Evolutionary conservation across 2,113 vertebrate species (phyloP).

Genomic region (Ctenodactylus gundi): DNA sequence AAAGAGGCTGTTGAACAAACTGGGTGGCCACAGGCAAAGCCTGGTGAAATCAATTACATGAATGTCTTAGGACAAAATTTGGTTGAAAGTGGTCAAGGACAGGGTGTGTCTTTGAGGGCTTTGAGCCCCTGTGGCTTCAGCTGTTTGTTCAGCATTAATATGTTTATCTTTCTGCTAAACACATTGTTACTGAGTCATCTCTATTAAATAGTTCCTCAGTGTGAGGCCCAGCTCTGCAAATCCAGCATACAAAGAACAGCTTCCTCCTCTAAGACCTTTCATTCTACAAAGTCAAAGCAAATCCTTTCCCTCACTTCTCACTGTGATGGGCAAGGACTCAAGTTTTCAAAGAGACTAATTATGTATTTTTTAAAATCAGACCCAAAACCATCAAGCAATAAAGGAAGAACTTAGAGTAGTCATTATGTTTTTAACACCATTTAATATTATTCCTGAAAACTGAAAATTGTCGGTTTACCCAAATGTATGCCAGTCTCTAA

Average conservation of each 20-base stretch:
- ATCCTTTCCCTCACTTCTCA: background rate
- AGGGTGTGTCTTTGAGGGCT: slow-evolving; percentile 12
- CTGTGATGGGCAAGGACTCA: background rate
- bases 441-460: background rate
- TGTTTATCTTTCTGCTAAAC: slow-evolving; percentile 64
- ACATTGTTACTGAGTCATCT: slow-evolving; percentile 46
- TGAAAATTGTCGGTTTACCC: background rate
- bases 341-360: background rate
- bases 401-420: background rate
- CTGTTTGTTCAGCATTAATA: slow-evolving; percentile 49
- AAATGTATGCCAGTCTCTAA: background rate
- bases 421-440: background rate
- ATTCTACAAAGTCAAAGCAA: slow-evolving; percentile 2
- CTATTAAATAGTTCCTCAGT: background rate
- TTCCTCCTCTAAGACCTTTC: background rate
- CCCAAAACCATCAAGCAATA: background rate
- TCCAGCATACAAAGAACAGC: background rate
- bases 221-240: slow-evolving; percentile 15
- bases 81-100: slow-evolving; percentile 24
- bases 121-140: background rate
- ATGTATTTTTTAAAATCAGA: background rate
- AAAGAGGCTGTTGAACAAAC: background rate
- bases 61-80: slow-evolving; percentile 37
- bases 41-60: background rate
- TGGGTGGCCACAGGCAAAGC: background rate